Percentiles rank a stretch among this genome's conserved stretches.
Evolutionary conservation across 2,797 vertebrate genomes (phyloP).

Genomic region (Sphenopsis melanotis): DNA sequence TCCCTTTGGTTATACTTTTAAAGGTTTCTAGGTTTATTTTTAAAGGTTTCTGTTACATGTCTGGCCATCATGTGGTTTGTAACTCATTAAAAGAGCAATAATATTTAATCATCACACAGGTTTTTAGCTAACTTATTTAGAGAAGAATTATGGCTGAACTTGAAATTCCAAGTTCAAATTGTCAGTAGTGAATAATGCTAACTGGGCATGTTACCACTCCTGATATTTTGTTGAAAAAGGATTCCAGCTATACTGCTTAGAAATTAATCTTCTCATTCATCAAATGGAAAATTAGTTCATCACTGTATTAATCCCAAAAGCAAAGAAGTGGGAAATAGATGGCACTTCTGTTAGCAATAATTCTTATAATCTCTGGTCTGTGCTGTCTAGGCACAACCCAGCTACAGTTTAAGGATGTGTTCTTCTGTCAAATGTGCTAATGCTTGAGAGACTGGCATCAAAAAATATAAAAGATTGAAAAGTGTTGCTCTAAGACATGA

Average conservation of each 20-base stretch:
- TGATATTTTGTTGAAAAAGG: neutral
- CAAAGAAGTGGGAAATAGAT: neutral
- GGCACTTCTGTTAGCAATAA: neutral
- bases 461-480: neutral
- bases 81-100: slow-evolving; percentile 55
- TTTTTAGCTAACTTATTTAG: slow-evolving; percentile 59
- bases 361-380: neutral
- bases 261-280: neutral
- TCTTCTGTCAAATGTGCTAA: neutral
- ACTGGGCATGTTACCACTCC: neutral
- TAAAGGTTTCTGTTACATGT: slow-evolving; percentile 22
- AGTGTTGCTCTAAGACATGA: too few species aligned
- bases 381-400: neutral
- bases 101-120: slow-evolving; percentile 51
- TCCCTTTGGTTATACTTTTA: slow-evolving; percentile 44
- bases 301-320: neutral
- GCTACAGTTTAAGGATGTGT: neutral
- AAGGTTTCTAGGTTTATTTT: slow-evolving; percentile 41
- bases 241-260: neutral
- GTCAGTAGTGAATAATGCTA: slow-evolving; percentile 11
- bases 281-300: neutral
- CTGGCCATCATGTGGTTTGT: slow-evolving; percentile 16
- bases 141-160: slow-evolving; percentile 38
- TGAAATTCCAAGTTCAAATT: slow-evolving; percentile 2
- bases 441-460: neutral